Evolutionary conservation across 2,113 vertebrate genomes (phyloP).

Genomic region (Paralichthys olivaceus): DNA sequence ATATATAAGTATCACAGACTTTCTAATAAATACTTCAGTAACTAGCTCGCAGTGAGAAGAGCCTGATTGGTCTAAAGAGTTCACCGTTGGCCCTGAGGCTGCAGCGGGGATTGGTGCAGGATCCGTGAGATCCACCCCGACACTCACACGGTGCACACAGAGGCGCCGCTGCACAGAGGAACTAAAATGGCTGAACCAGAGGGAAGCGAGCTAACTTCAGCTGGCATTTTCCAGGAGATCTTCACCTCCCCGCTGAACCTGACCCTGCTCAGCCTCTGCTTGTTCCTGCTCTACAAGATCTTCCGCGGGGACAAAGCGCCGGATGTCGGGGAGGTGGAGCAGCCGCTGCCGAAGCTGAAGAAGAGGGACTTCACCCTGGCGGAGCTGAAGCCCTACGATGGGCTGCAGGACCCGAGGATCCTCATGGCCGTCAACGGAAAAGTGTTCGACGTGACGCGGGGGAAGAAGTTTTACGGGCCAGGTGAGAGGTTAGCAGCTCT

Average conservation of each 20-base stretch:
- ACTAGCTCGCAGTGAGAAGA: background rate
- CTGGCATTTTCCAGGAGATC: constrained; percentile 90
- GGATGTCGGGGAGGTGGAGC: constrained; percentile 75
- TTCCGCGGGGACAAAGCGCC: constrained; percentile 88
- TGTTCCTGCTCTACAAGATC: constrained; percentile 94
- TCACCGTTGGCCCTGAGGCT: background rate
- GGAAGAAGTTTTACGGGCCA: constrained; percentile 94
- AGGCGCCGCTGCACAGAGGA: constrained; percentile 19
- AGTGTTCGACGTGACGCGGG: constrained; percentile 95
- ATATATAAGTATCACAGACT: background rate
- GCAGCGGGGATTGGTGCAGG: constrained; percentile 52
- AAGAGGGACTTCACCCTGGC: constrained; percentile 90
- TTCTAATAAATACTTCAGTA: background rate
- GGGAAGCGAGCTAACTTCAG: constrained; percentile 77
- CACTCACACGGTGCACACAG: constrained; percentile 2
- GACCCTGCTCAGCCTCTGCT: constrained; percentile 90
- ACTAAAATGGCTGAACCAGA: constrained; percentile 82
- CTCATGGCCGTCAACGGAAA: constrained; percentile 95
- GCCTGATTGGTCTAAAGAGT: constrained; percentile 28
- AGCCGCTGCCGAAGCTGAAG: constrained; percentile 86
- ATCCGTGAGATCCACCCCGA: background rate
- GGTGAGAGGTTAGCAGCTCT: constrained; percentile 75
- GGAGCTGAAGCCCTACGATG: constrained; percentile 88
- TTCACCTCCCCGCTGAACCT: constrained; percentile 93
- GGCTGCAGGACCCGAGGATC: constrained; percentile 86